Conservation (phyloP, 2,888 invertebrate genomes). For the Galeruca laticollis region DNA sequence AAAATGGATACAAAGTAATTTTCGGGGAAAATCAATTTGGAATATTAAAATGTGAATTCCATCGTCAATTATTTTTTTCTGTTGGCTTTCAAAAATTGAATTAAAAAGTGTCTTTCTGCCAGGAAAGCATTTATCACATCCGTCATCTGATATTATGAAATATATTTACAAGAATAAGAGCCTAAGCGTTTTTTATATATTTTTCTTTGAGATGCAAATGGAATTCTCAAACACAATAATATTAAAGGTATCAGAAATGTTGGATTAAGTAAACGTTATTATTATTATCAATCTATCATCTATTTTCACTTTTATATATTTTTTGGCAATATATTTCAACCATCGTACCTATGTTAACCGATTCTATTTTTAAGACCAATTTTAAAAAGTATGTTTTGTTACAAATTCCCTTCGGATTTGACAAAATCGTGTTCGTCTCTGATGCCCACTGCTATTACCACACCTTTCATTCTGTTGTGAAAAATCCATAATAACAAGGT, state of each 20-base stretch:
- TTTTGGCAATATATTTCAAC: too few relatives aligned
- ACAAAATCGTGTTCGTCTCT: constrained; percentile 8
- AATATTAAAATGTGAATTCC: neutral
- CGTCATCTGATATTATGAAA: neutral
- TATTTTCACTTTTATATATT: too few relatives aligned
- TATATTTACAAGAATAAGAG: neutral
- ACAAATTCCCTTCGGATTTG: constrained; percentile 18
- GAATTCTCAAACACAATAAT: too few relatives aligned
- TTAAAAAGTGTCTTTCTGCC: neutral
- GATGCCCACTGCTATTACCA: constrained; percentile 5
- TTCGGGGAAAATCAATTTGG: constrained; percentile 1
- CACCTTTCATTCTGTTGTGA: constrained; percentile 19
- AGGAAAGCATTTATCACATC: neutral
- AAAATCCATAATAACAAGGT: constrained; percentile 20
- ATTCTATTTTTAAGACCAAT: constrained; percentile 28
- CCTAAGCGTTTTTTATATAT: constrained; percentile 4
- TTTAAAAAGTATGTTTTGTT: constrained; percentile 28
- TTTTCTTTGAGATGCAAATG: neutral
- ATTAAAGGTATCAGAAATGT: too few relatives aligned
- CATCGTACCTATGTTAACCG: neutral
- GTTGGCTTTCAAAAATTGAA: neutral
- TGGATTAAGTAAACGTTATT: too few relatives aligned
- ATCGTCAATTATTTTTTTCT: neutral
- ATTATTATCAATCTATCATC: too few relatives aligned
- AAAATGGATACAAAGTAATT: neutral